phyloP scores from a whole-genome alignment of 2,888 invertebrate species.

The Diabrotica balteata region DNA sequence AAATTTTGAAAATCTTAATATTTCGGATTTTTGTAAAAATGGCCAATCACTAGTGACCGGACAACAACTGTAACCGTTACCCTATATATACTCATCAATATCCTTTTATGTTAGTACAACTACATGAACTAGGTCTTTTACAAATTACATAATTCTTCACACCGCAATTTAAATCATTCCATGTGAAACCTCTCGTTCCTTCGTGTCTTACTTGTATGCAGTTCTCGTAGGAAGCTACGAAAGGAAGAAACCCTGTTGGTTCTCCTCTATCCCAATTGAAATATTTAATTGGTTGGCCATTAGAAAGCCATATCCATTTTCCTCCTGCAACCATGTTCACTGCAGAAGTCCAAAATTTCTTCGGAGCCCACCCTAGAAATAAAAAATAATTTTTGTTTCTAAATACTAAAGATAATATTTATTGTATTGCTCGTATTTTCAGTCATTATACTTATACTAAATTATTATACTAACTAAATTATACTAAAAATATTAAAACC shows the following conservation, averaged over 20 bases:
- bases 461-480: no score
- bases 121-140: constrained; percentile 19
- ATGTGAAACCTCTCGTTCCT: constrained; percentile 27
- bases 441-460: no score
- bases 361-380: background rate
- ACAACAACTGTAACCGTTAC: no score
- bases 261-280: constrained; percentile 29
- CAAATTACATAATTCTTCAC: constrained; percentile 21
- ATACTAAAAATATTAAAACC: no score
- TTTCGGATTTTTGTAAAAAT: no score
- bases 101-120: background rate
- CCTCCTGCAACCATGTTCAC: constrained; percentile 22
- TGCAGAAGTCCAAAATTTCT: constrained; percentile 27
- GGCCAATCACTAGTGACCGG: no score
- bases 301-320: constrained; percentile 28
- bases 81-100: background rate
- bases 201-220: constrained; percentile 30
- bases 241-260: constrained; percentile 26
- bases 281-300: constrained; percentile 24
- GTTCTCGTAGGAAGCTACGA: constrained; percentile 20
- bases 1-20: no score
- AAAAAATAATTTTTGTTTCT: no score
- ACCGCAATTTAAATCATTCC: constrained; percentile 29
- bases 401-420: no score
- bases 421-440: no score